Evolutionary conservation across 30 jellyfish, hydroid and myxozoan species (phyloP).

Genomic region (Hydractinia symbiolongicarpus): DNA sequence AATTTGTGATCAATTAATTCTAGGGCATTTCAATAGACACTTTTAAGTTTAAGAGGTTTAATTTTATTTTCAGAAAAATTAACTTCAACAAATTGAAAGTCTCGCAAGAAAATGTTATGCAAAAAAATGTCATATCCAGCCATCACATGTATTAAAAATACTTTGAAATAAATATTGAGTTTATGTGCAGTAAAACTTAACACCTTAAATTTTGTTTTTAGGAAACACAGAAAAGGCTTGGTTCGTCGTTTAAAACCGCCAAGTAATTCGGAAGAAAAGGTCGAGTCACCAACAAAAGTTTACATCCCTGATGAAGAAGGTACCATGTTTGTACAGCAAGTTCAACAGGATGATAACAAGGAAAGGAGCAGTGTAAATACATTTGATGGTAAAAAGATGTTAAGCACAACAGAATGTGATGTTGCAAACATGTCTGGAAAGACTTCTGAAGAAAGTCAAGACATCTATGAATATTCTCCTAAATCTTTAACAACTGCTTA

Average conservation of each 20-base stretch:
- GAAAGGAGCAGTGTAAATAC: not conserved
- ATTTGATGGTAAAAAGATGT: not conserved
- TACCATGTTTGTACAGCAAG: not conserved
- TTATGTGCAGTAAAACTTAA: too few relatives aligned
- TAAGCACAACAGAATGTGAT: not conserved
- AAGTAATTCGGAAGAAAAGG: not conserved
- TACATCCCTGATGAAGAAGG: slow-evolving; percentile 14
- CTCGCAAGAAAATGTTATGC: too few relatives aligned
- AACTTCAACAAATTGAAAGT: too few relatives aligned
- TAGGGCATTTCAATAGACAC: too few relatives aligned
- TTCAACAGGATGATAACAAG: not conserved
- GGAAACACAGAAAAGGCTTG: slow-evolving; percentile 29
- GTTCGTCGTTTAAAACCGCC: slow-evolving; percentile 37
- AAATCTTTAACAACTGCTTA: not conserved
- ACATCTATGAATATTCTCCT: not conserved
- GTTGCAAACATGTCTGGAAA: not conserved
- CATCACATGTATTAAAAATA: too few relatives aligned
- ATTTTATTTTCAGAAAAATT: too few relatives aligned
- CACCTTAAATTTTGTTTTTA: not conserved
- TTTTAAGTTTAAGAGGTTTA: too few relatives aligned
- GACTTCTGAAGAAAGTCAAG: not conserved
- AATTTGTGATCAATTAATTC: too few relatives aligned
- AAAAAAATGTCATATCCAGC: too few relatives aligned
- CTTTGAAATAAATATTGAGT: too few relatives aligned
- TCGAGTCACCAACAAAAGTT: not conserved